These are phyloP conservation scores for Novumbra hubbsi DNA, from an alignment of 2,797 vertebrate genomes.

Conservation along the genomic window DNA sequence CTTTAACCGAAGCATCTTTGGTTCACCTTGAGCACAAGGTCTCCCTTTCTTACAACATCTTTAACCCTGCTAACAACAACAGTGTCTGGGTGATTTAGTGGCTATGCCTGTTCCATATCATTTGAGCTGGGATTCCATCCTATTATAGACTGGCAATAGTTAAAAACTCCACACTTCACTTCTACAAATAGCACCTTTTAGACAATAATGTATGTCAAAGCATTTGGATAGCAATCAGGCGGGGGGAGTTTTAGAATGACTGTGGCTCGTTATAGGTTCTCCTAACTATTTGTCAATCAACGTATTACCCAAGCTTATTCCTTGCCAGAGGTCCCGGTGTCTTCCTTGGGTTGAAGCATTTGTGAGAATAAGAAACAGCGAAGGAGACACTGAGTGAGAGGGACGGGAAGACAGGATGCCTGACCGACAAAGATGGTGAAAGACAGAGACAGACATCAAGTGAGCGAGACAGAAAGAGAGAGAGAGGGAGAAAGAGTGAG, in stretches of 20 bases:
- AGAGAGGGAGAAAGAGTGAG: not conserved
- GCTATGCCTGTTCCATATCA: not conserved
- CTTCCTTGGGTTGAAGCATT: not conserved
- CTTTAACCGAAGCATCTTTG: not conserved
- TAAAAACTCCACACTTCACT: not conserved
- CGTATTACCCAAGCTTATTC: not conserved
- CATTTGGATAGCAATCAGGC: not conserved
- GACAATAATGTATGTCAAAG: not conserved
- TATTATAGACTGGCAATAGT: not conserved
- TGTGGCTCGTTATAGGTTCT: not conserved
- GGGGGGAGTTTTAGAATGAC: not conserved
- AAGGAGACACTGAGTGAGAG: not conserved
- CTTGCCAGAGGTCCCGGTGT: not conserved
- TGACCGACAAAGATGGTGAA: slow-evolving; percentile 8
- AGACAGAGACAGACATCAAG: no score
- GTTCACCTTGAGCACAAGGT: not conserved
- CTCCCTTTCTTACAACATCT: not conserved
- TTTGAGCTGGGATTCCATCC: not conserved
- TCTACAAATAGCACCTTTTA: not conserved
- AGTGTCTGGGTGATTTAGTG: not conserved
- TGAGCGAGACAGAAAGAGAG: no score
- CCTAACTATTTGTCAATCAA: not conserved
- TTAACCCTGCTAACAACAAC: not conserved
- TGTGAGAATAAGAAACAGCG: not conserved
- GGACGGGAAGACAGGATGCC: not conserved